Base-by-base conservation (phyloP, 2,888 invertebrate genomes). In the Hypena proboscidalis region DNA sequence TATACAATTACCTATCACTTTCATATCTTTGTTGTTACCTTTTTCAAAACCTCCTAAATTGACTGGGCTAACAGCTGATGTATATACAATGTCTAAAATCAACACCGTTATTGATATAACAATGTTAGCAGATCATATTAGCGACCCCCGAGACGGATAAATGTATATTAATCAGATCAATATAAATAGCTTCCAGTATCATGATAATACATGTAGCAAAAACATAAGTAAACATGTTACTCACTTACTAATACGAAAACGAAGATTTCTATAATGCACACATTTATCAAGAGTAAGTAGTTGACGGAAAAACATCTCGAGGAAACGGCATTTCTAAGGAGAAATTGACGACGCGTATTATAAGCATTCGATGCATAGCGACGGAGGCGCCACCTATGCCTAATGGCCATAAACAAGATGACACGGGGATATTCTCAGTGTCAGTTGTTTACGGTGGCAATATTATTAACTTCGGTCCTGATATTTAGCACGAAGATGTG, bases 311-410 rank as follows among this genome's bases (percentile, higher is more conserved):
- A 66, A 58, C 54, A 58, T 54, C 50, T 54, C 60, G 56, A 69
- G 54, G 53, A 63, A 63, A 70, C 57, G 51, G 59, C 68, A 69
- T 70, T 65, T 62, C 64, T 68, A 44, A 61, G 42, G 74, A 71
- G 77, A 77, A 74, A 76, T 70, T 65, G 52, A 58, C 62, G 56
- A 51, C 42, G 47, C 52, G 60, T 55, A 62, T 59, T 62, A 65
- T 57, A 70, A 49, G 47, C 27, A 29, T 38, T 41, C 34, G 42
- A 52, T 49, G 58, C 44, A 48, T 38, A 34, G 47, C 50, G 54
- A 47, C 43, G 47, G 64, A 42, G 55, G 61, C 58, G 61, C 58
- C 58, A 63, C 55, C 52, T 40, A 48, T 50, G 19, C 19, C 8
- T 50, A 50, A 17, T 46, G 39, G 33, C 4, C 32, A 40, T 41